Conservation (phyloP, 92 coral and sea anemone genomes). For the Parazoanthus darwini region DNA sequence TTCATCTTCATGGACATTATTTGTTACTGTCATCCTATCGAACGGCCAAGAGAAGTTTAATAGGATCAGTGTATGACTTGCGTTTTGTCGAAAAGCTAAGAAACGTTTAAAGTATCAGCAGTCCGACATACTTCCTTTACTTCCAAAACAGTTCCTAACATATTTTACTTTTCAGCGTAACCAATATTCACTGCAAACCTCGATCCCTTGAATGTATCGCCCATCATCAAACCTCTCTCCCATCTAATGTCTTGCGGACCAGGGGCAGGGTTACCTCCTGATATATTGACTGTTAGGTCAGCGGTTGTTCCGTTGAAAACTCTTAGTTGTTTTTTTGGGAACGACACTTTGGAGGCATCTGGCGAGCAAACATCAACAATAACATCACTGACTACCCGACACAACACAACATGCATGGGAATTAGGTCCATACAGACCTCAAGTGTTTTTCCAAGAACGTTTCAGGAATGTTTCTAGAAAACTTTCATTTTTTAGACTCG, state of each 20-base stretch:
- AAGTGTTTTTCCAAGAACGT: no score
- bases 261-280: slow-evolving; percentile 39
- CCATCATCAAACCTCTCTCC: slow-evolving; percentile 2
- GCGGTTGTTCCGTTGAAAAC: slow-evolving; percentile 20
- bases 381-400: not conserved
- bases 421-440: not conserved
- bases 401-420: not conserved
- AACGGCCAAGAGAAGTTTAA: no score
- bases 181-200: not conserved
- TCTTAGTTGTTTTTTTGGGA: slow-evolving; percentile 5
- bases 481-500: no score
- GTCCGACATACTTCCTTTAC: not conserved
- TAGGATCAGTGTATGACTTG: no score
- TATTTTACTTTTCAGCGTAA: no score
- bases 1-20: no score
- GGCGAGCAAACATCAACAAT: no score
- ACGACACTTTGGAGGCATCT: slow-evolving; percentile 29
- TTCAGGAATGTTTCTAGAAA: no score
- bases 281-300: slow-evolving; percentile 16
- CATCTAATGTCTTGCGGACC: slow-evolving; percentile 22
- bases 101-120: no score
- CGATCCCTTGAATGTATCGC: slow-evolving; percentile 16
- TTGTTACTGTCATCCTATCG: no score
- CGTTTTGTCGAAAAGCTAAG: no score
- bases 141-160: no score